Conservation (phyloP, 2,888 invertebrate species). For the Sialis lutaria region DNA sequence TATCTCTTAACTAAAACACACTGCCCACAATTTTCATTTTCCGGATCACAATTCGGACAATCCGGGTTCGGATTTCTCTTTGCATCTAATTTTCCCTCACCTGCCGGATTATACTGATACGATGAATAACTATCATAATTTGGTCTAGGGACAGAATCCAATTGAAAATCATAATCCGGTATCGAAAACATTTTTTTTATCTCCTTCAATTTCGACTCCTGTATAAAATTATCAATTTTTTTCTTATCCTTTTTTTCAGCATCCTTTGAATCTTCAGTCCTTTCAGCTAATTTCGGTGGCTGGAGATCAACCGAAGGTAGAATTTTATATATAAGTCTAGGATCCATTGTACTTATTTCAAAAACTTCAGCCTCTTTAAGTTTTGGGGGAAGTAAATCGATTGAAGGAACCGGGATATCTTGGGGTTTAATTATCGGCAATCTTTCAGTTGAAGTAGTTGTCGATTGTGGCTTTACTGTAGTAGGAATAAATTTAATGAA, state of each 20-base stretch:
- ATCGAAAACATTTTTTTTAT: conserved; percentile 21
- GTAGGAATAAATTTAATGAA: not conserved
- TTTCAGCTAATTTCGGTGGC: conserved; percentile 28
- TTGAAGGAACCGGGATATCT: conserved; percentile 7
- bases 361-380: not conserved
- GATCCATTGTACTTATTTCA: conserved; percentile 9
- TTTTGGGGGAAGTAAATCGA: conserved; percentile 9
- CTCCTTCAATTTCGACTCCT: conserved; percentile 18
- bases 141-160: conserved; percentile 20
- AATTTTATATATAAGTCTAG: conserved; percentile 8
- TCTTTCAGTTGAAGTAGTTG: not conserved
- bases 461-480: not conserved
- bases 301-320: conserved; percentile 24
- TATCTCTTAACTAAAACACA: no score
- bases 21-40: conserved; percentile 10
- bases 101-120: conserved; percentile 17
- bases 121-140: conserved; percentile 23
- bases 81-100: not conserved
- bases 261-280: not conserved
- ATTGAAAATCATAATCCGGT: conserved; percentile 26
- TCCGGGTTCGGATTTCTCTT: conserved; percentile 25
- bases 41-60: conserved; percentile 46
- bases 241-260: not conserved
- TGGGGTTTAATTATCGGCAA: conserved; percentile 1
- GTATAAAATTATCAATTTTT: conserved; percentile 9